Evolutionary conservation across 2,888 invertebrate genomes (phyloP).

Genomic region (Perizoma affinitatum): DNA sequence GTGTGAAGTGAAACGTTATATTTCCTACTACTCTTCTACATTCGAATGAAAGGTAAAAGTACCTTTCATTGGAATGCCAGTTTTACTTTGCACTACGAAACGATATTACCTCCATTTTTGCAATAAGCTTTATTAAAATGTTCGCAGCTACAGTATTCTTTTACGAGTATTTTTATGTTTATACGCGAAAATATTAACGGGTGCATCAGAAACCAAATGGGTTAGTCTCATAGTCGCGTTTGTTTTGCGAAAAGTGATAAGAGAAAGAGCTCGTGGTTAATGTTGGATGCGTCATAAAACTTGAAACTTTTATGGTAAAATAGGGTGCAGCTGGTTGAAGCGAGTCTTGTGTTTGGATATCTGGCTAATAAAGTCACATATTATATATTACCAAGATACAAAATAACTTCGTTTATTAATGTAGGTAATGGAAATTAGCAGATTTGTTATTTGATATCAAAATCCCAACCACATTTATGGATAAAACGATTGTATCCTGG

Average conservation of each 20-base stretch:
- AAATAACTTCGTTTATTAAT: too few species aligned
- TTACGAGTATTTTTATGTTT: constrained; percentile 40
- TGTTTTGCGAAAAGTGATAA: constrained; percentile 15
- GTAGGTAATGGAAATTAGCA: too few species aligned
- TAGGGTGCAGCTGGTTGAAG: too few species aligned
- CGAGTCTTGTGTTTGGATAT: too few species aligned
- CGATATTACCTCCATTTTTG: constrained; percentile 31
- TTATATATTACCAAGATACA: too few species aligned
- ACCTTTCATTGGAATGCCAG: constrained; percentile 34
- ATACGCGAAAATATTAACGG: constrained; percentile 35
- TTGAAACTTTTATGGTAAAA: neutral
- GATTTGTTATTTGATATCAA: too few species aligned
- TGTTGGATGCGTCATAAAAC: constrained; percentile 9
- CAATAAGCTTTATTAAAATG: constrained; percentile 40
- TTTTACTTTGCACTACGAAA: constrained; percentile 30
- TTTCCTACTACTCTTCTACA: constrained; percentile 9
- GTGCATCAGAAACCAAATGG: constrained; percentile 35
- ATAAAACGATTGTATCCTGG: too few species aligned
- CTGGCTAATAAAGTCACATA: too few species aligned
- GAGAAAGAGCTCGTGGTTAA: constrained; percentile 21
- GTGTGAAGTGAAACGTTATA: too few species aligned
- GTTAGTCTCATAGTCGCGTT: constrained; percentile 1
- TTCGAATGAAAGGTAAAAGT: too few species aligned
- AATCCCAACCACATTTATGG: too few species aligned
- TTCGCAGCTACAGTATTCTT: constrained; percentile 38